These are phyloP conservation scores for Cerceris ruficornis DNA, from an alignment of 2,888 invertebrate species.

Conservation along the genomic window DNA sequence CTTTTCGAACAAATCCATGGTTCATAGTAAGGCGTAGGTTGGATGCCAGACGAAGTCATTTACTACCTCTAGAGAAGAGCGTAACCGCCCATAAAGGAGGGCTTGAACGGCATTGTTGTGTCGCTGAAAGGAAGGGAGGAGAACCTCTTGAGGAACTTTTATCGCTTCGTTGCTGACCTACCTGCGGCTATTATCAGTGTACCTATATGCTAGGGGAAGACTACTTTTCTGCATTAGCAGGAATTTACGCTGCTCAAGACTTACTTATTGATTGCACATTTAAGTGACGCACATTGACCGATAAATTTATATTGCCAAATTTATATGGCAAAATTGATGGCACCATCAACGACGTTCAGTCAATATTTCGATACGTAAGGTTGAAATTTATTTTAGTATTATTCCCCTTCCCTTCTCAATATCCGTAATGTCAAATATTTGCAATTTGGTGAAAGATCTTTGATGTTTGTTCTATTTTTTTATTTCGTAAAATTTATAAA, in stretches of 20 bases:
- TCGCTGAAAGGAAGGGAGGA: conserved; percentile 51
- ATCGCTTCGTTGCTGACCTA: conserved; percentile 69
- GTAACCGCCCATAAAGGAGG: conserved; percentile 63
- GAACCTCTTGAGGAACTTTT: conserved; percentile 66
- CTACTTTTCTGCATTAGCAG: conserved; percentile 53
- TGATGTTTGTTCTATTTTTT: too few species aligned
- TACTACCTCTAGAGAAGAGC: conserved; percentile 58
- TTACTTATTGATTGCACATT: conserved; percentile 8
- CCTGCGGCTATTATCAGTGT: conserved; percentile 64
- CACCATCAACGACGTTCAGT: too few species aligned
- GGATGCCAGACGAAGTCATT: conserved; percentile 62
- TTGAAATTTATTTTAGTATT: too few species aligned
- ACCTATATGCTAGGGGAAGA: conserved; percentile 49
- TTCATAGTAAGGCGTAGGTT: conserved; percentile 39
- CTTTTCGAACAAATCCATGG: conserved; percentile 50
- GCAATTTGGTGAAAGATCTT: too few species aligned
- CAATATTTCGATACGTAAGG: too few species aligned
- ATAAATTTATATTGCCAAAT: too few species aligned
- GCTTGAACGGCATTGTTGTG: conserved; percentile 67
- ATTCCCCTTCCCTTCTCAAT: too few species aligned
- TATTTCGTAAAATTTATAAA: too few species aligned
- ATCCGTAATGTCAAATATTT: too few species aligned
- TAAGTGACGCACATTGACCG: too few species aligned
- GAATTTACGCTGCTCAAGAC: conserved; percentile 38
- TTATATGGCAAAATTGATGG: too few species aligned